These are phyloP conservation scores for Hydrozoanthus tunicans DNA, from an alignment of 64 coral and sea anemone genomes.

Conservation along the genomic window DNA sequence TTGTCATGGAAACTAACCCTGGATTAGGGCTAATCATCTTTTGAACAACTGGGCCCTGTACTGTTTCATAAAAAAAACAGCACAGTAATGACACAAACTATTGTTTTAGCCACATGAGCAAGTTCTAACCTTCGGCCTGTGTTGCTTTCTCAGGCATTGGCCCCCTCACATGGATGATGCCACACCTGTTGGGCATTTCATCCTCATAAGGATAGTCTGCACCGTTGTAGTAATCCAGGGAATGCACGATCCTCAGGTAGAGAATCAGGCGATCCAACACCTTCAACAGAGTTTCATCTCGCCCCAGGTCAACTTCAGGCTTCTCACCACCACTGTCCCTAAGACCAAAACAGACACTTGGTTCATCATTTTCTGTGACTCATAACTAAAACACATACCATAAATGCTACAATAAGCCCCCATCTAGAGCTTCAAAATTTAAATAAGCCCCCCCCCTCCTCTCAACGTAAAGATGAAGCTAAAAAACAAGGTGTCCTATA, in stretches of 20 bases:
- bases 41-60: too few relatives aligned
- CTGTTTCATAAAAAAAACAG: too few relatives aligned
- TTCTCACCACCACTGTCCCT: conserved; percentile 61
- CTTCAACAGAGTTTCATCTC: conserved; percentile 73
- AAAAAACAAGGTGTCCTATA: too few relatives aligned
- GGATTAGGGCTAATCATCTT: too few relatives aligned
- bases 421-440: too few relatives aligned
- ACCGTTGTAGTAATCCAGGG: conserved; percentile 95
- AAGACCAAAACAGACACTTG: background rate
- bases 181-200: conserved; percentile 99
- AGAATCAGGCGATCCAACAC: conserved; percentile 87
- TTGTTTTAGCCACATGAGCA: too few relatives aligned
- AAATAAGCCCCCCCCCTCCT: too few relatives aligned
- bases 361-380: background rate
- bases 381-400: too few relatives aligned
- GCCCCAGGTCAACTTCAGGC: conserved; percentile 67
- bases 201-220: conserved; percentile 95
- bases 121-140: conserved; percentile 77
- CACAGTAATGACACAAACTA: background rate
- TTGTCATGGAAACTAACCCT: too few relatives aligned
- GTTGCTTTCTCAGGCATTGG: conserved; percentile 85
- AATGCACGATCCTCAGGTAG: conserved; percentile 92
- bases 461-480: too few relatives aligned
- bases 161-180: conserved; percentile 91
- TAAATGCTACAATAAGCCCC: too few relatives aligned